Conservation (phyloP, 2,113 vertebrate genomes). For the Heterotis niloticus region DNA sequence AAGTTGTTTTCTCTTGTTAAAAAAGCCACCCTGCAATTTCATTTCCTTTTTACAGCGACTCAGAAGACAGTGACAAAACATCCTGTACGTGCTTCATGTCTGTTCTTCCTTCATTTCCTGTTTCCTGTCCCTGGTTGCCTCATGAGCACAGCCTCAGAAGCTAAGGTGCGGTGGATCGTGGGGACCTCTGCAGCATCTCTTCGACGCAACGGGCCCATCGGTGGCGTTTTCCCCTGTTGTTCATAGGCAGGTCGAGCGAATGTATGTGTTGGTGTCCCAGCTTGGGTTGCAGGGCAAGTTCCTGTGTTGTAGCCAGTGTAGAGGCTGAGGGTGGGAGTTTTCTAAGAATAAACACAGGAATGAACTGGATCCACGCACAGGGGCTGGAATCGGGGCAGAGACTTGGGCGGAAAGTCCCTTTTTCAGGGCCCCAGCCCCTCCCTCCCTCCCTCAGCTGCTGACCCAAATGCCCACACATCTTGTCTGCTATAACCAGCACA, state of each 20-base stretch:
- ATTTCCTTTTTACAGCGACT: constrained; percentile 39
- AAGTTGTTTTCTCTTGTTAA: constrained; percentile 3
- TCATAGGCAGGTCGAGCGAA: background rate
- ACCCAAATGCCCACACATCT: constrained; percentile 37
- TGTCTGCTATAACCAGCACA: background rate
- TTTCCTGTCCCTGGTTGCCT: constrained; percentile 45
- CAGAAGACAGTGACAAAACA: constrained; percentile 57
- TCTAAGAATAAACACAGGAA: constrained; percentile 23
- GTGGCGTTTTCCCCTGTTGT: background rate
- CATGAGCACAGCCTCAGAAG: constrained; percentile 16
- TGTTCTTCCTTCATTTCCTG: constrained; percentile 64
- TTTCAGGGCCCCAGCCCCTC: constrained; percentile 17
- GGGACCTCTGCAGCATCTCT: constrained; percentile 21
- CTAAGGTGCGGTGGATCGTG: background rate
- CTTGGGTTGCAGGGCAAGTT: background rate
- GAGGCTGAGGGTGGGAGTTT: constrained; percentile 20
- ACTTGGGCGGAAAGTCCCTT: constrained; percentile 25
- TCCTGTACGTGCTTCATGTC: constrained; percentile 65
- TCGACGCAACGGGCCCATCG: background rate
- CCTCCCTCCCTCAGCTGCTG: constrained; percentile 31
- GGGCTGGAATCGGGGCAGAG: background rate
- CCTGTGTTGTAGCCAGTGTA: background rate
- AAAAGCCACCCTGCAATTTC: background rate
- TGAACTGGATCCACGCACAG: constrained; percentile 2
- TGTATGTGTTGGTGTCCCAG: background rate